Evolutionary conservation across 2,113 vertebrate species (phyloP).

Genomic region (Rhinopomastus cyanomelas): DNA sequence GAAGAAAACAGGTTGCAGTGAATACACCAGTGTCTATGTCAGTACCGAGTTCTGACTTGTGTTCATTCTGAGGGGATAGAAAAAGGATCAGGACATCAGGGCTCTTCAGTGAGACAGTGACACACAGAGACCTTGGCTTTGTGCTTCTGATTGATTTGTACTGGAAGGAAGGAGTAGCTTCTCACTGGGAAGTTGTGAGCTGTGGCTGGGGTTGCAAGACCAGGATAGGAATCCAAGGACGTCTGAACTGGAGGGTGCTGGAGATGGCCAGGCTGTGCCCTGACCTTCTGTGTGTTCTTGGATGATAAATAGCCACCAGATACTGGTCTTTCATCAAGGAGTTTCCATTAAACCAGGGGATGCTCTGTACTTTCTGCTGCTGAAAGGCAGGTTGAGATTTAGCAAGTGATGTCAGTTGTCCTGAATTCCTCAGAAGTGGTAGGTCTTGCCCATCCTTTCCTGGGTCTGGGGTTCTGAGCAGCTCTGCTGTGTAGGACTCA

Average conservation of each 20-base stretch:
- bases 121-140: background rate
- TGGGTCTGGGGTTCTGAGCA: background rate
- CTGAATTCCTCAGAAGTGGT: background rate
- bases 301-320: background rate
- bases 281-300: background rate
- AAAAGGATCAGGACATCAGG: background rate
- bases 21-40: background rate
- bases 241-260: background rate
- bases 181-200: background rate
- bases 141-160: background rate
- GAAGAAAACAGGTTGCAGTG: background rate
- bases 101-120: background rate
- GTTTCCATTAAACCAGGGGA: background rate
- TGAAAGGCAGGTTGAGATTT: background rate
- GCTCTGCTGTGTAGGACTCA: background rate
- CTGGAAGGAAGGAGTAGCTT: background rate
- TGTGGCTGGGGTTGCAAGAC: background rate
- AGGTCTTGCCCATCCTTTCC: background rate
- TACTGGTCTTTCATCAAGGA: background rate
- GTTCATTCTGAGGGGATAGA: background rate
- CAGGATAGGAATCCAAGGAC: background rate
- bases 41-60: background rate
- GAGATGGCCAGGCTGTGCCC: background rate
- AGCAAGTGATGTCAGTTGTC: background rate
- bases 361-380: background rate